Evolutionary conservation across 2,888 invertebrate species (phyloP).

Genomic region (Hydropsyche betteni): DNA sequence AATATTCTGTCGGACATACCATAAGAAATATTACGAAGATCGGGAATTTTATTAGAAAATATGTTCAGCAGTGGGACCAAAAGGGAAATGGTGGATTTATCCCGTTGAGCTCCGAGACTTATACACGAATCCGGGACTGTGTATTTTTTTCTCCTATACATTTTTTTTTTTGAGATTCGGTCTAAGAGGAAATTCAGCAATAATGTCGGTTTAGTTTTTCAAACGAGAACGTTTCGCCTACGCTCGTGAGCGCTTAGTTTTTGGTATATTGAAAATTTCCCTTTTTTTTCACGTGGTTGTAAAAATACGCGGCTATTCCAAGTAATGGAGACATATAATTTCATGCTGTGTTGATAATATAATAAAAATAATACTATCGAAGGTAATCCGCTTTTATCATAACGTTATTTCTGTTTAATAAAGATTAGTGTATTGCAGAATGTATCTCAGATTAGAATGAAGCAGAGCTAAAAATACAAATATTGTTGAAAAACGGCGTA

Average conservation of each 20-base stretch:
- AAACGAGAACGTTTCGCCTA: background rate
- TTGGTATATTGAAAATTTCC: too few species aligned
- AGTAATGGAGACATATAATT: too few species aligned
- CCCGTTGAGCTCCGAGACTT: slow-evolving; percentile 24
- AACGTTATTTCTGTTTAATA: background rate
- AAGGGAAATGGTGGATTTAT: slow-evolving; percentile 31
- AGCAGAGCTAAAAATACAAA: background rate
- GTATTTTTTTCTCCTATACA: slow-evolving; percentile 1
- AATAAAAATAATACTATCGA: too few species aligned
- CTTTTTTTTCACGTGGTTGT: too few species aligned
- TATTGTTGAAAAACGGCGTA: slow-evolving; percentile 9
- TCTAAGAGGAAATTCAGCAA: slow-evolving; percentile 18
- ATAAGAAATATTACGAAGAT: slow-evolving; percentile 17
- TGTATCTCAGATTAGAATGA: background rate
- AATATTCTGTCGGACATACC: background rate
- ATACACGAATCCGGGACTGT: slow-evolving; percentile 20
- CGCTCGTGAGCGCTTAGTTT: too few species aligned
- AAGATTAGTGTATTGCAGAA: background rate
- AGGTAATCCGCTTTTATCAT: background rate
- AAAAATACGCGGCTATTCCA: too few species aligned
- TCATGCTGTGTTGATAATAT: too few species aligned
- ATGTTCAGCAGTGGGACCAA: slow-evolving; percentile 12
- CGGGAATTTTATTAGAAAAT: slow-evolving; percentile 28
- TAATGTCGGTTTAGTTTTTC: slow-evolving; percentile 27
- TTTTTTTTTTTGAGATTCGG: background rate